Evolutionary conservation across 2,113 vertebrate genomes (phyloP).

Genomic region (Silurus asotus): DNA sequence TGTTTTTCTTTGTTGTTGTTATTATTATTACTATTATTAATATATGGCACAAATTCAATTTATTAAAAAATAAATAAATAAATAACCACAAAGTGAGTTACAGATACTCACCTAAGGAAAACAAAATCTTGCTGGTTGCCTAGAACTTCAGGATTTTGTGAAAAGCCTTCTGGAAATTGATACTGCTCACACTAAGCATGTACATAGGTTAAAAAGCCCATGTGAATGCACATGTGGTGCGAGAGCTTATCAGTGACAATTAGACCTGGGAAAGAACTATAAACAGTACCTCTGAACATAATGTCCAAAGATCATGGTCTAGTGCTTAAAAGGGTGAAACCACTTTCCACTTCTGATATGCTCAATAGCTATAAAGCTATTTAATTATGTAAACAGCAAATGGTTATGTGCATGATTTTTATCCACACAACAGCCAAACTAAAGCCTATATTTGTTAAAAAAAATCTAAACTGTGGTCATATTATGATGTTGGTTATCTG

Average conservation of each 20-base stretch:
- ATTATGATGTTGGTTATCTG: neutral
- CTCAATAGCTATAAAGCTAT: neutral
- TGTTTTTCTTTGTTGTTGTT: neutral
- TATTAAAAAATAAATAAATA: neutral
- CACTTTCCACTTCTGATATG: neutral
- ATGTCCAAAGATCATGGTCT: conserved; percentile 24
- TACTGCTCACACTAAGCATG: neutral
- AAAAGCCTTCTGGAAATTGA: neutral
- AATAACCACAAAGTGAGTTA: neutral
- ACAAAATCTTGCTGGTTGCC: neutral
- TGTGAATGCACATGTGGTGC: neutral
- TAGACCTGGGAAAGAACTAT: neutral
- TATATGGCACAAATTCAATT: neutral
- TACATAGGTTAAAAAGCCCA: conserved; percentile 29
- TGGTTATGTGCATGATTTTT: neutral
- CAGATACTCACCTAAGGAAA: neutral
- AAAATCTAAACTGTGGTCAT: neutral
- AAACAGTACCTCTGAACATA: neutral
- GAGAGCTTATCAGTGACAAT: conserved; percentile 12
- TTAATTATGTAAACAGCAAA: neutral
- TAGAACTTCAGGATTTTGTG: neutral
- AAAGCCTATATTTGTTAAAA: neutral
- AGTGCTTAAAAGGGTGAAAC: neutral
- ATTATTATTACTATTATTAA: neutral
- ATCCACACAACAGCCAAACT: neutral